Conservation (phyloP, 2,888 invertebrate species). For the Mylabris sibirica region DNA sequence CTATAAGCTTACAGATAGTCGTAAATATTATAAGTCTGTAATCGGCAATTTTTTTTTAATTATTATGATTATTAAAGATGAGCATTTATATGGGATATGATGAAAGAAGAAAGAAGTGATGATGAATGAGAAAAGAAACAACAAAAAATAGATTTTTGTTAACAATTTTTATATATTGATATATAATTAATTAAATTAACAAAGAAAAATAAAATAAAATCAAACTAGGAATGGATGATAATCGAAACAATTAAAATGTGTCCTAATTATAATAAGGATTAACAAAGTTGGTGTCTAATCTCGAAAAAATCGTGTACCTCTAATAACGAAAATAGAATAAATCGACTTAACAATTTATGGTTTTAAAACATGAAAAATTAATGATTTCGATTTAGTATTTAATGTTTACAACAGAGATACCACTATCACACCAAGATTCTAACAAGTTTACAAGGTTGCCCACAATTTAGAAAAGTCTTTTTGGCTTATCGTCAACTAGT, state of each 20-base stretch:
- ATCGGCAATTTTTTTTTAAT: neutral
- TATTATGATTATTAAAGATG: constrained; percentile 5
- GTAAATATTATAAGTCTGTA: constrained; percentile 7
- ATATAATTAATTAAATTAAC: constrained; percentile 20
- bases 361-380: neutral
- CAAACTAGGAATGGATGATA: constrained; percentile 5
- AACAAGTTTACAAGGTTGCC: constrained; percentile 29
- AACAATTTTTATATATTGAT: constrained; percentile 23
- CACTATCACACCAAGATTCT: constrained; percentile 43
- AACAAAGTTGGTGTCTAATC: neutral
- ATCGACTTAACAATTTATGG: neutral
- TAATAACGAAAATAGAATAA: neutral
- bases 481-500: neutral
- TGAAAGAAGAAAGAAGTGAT: neutral
- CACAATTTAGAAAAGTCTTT: constrained; percentile 2
- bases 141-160: constrained; percentile 26
- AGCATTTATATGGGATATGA: constrained; percentile 23
- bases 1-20: constrained; percentile 26
- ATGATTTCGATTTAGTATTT: constrained; percentile 34
- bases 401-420: constrained; percentile 32
- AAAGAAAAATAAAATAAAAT: constrained; percentile 24
- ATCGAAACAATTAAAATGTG: neutral
- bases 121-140: neutral
- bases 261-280: neutral
- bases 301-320: neutral